Evolutionary conservation across 2,888 invertebrate species (phyloP).

Genomic region (Abrostola tripartita): DNA sequence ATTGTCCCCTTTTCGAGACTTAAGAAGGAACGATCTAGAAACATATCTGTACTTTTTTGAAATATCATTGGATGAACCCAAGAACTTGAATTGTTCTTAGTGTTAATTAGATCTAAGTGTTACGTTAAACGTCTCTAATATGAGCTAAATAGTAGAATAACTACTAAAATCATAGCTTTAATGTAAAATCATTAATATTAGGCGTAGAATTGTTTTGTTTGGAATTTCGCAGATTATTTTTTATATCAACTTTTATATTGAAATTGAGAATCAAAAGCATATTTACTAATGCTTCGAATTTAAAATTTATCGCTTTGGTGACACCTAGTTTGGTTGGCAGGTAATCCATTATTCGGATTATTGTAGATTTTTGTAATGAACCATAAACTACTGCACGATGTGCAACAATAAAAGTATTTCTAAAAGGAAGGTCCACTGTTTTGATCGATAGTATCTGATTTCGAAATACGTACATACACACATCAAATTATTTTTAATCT

Average conservation of each 20-base stretch:
- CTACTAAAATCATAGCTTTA: slow-evolving; percentile 58
- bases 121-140: slow-evolving; percentile 49
- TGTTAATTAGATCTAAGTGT: slow-evolving; percentile 55
- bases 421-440: too few relatives aligned
- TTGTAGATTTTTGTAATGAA: too few relatives aligned
- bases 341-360: too few relatives aligned
- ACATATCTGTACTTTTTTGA: too few relatives aligned
- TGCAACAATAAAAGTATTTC: too few relatives aligned
- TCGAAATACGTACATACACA: too few relatives aligned
- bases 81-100: slow-evolving; percentile 42
- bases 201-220: slow-evolving; percentile 49
- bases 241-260: slow-evolving; percentile 28
- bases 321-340: neutral
- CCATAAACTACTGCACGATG: too few relatives aligned
- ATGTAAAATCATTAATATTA: slow-evolving; percentile 54
- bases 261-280: neutral
- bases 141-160: slow-evolving; percentile 46
- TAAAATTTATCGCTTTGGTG: neutral
- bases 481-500: too few relatives aligned
- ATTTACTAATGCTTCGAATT: neutral
- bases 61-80: slow-evolving; percentile 19
- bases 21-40: too few relatives aligned
- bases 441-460: too few relatives aligned
- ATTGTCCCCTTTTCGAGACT: too few relatives aligned
- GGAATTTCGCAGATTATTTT: slow-evolving; percentile 41